A percentile compares a stretch with the other conserved stretches of the same genome.
Conservation (phyloP, 2,888 invertebrate genomes). For the Xanthorhoe designata region DNA sequence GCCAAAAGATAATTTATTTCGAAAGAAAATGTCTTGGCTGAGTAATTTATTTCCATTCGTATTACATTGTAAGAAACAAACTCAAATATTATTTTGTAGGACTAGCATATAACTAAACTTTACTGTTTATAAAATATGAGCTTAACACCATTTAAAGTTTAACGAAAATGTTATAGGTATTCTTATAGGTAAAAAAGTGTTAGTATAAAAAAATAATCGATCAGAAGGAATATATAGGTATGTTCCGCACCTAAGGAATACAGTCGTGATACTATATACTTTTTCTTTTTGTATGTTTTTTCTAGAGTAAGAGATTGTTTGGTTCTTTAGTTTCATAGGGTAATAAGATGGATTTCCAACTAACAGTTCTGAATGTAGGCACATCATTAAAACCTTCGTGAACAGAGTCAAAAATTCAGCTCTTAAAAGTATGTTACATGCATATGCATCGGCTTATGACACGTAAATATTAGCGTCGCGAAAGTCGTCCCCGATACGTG, state of each 20-base stretch:
- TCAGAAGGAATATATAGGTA: no score
- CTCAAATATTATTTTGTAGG: neutral
- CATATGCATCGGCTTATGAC: conserved; percentile 36
- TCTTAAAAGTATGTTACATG: conserved; percentile 24
- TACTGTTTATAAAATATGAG: neutral
- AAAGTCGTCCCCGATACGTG: conserved; percentile 51
- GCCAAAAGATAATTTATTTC: neutral
- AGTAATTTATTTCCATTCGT: neutral
- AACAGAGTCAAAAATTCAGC: neutral
- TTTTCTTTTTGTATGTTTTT: no score
- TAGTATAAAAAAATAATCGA: no score
- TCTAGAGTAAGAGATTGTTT: no score
- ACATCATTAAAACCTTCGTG: neutral
- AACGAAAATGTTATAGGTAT: no score
- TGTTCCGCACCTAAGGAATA: no score
- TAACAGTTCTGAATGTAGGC: neutral
- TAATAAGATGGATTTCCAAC: neutral
- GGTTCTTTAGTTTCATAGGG: no score
- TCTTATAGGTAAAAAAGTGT: no score
- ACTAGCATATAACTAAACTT: neutral
- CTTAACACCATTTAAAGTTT: no score
- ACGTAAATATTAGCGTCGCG: conserved; percentile 43
- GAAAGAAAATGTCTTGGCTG: neutral
- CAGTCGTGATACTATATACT: no score
- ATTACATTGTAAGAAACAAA: neutral